Evolutionary conservation across 2,113 vertebrate species (phyloP).

Genomic region (Tragelaphus strepsiceros): DNA sequence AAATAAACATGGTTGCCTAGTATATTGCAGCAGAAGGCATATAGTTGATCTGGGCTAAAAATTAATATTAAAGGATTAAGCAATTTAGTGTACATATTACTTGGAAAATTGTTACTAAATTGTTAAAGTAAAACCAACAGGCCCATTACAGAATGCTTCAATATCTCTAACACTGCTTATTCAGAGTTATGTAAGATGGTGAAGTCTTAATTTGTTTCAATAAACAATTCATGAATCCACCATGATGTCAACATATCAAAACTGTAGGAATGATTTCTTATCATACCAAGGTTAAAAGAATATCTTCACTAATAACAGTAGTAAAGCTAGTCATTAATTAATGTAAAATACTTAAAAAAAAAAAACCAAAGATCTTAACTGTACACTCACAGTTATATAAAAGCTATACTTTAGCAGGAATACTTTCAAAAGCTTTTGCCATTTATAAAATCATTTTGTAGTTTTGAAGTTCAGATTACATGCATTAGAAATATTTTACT

Average conservation of each 20-base stretch:
- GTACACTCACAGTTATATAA: background rate
- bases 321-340: background rate
- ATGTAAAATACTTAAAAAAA: background rate
- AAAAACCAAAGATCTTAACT: background rate
- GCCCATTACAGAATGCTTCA: background rate
- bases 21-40: background rate
- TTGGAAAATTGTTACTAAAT: background rate
- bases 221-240: conserved; percentile 13
- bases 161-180: background rate
- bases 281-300: background rate
- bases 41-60: background rate
- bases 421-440: background rate
- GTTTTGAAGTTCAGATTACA: background rate
- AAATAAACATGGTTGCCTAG: background rate
- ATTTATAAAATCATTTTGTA: background rate
- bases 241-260: conserved; percentile 7
- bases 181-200: conserved; percentile 14
- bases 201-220: background rate
- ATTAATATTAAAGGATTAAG: background rate
- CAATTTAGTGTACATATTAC: background rate
- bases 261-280: background rate
- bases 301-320: background rate
- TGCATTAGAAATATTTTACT: background rate
- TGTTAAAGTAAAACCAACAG: background rate
- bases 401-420: background rate